phyloP scores from a whole-genome alignment of 2,113 vertebrate species.

The Rissa tridactyla region DNA sequence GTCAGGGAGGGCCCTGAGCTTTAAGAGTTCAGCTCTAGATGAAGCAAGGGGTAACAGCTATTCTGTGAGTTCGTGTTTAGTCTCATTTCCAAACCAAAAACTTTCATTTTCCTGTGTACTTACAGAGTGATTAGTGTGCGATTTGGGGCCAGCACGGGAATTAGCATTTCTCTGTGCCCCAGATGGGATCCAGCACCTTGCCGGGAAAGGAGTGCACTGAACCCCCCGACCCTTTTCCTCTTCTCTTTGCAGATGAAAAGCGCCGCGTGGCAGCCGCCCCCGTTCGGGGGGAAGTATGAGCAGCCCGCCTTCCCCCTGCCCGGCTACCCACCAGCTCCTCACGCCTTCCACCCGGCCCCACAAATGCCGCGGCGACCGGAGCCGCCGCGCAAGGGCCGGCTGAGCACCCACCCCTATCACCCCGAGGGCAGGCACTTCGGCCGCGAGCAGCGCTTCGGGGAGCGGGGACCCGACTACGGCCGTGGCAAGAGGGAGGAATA shows the following conservation, averaged over 20 bases:
- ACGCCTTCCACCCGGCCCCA: constrained; percentile 3
- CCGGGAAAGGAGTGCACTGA: accelerated
- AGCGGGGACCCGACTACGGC: constrained; percentile 40
- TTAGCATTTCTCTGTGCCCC: neutral
- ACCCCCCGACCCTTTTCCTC: accelerated
- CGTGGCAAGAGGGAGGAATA: constrained; percentile 60
- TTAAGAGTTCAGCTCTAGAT: neutral
- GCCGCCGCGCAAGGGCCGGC: constrained; percentile 61
- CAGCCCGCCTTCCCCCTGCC: constrained; percentile 38
- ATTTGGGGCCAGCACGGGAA: neutral
- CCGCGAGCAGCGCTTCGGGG: constrained; percentile 66
- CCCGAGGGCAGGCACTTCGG: constrained; percentile 55
- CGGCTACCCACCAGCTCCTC: constrained; percentile 16
- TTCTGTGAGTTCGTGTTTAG: accelerated
- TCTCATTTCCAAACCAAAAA: accelerated
- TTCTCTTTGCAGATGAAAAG: constrained; percentile 77
- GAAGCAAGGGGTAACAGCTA: neutral
- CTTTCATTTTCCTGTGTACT: accelerated
- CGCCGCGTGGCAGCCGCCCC: constrained; percentile 71
- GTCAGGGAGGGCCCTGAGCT: neutral
- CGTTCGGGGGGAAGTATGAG: constrained; percentile 63
- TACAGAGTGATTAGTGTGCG: accelerated
- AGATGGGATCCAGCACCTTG: accelerated
- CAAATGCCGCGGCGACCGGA: constrained; percentile 72
- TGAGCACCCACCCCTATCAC: constrained; percentile 67